Percentiles rank a stretch among this genome's conserved stretches.
Evolutionary conservation across 2,797 vertebrate genomes (phyloP).

Genomic region (Oreochromis mossambicus): DNA sequence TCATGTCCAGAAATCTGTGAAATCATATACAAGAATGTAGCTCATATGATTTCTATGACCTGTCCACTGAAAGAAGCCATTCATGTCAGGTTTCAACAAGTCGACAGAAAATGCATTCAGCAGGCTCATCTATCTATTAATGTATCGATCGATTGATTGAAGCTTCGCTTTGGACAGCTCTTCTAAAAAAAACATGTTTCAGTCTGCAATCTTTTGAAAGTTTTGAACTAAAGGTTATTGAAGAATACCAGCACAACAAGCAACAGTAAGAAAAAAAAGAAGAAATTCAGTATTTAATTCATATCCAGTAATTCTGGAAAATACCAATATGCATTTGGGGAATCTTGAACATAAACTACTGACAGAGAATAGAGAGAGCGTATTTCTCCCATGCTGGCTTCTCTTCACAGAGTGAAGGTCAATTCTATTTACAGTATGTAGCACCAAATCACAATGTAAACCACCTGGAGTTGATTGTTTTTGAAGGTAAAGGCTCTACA

Average conservation of each 20-base stretch:
- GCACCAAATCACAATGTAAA: not conserved
- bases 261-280: not conserved
- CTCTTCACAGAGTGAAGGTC: not conserved
- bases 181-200: not conserved
- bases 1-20: too few species aligned
- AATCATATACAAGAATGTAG: too few species aligned
- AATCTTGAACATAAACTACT: not conserved
- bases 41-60: too few species aligned
- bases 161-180: not conserved
- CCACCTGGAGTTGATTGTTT: not conserved
- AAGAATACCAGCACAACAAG: rapidly evolving
- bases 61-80: too few species aligned
- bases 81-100: too few species aligned
- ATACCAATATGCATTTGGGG: not conserved
- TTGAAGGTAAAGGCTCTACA: not conserved
- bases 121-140: too few species aligned
- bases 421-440: not conserved
- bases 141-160: too few species aligned
- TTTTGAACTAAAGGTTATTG: rapidly evolving
- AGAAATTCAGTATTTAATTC: not conserved
- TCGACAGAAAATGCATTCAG: too few species aligned
- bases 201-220: not conserved
- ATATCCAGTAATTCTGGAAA: not conserved
- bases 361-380: not conserved
- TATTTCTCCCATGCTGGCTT: rapidly evolving